Evolutionary conservation across 2,888 invertebrate genomes (phyloP).

Genomic region (Epirrita christyi): DNA sequence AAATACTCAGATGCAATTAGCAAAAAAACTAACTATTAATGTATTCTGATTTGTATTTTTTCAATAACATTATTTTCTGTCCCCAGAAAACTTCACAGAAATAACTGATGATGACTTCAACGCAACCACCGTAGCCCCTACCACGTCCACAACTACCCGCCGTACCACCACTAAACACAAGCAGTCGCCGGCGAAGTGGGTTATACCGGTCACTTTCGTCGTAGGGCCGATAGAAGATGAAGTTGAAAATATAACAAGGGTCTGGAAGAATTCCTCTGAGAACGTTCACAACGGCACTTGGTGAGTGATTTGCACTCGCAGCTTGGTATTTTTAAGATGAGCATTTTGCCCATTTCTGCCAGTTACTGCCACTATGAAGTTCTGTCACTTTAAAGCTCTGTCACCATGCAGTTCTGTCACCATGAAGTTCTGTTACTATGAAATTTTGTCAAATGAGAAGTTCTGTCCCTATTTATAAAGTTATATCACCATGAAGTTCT

Average conservation of each 20-base stretch:
- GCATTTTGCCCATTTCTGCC: too few species aligned
- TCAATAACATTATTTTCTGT: not conserved
- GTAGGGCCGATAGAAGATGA: conserved; percentile 85
- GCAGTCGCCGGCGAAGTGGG: conserved; percentile 86
- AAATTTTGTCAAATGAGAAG: too few species aligned
- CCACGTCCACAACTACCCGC: conserved; percentile 55
- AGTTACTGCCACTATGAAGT: too few species aligned
- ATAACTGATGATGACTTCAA: conserved; percentile 67
- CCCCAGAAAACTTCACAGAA: conserved; percentile 80
- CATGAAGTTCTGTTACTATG: too few species aligned
- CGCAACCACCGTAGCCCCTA: conserved; percentile 58
- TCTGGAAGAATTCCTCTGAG: conserved; percentile 62
- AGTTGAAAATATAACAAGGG: conserved; percentile 60
- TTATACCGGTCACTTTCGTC: conserved; percentile 91
- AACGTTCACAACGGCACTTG: conserved; percentile 68
- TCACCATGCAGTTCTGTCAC: too few species aligned
- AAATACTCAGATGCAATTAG: too few species aligned
- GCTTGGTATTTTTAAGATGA: too few species aligned
- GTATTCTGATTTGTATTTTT: too few species aligned
- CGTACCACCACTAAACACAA: conserved; percentile 55
- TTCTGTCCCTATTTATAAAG: too few species aligned
- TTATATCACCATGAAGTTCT: too few species aligned
- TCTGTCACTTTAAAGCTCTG: too few species aligned
- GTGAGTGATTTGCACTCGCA: conserved; percentile 52
- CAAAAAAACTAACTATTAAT: too few species aligned